A percentile compares a stretch with the other conserved stretches of the same genome.
Conservation (phyloP, 2,113 vertebrate genomes). For the Zosterops borbonicus region DNA sequence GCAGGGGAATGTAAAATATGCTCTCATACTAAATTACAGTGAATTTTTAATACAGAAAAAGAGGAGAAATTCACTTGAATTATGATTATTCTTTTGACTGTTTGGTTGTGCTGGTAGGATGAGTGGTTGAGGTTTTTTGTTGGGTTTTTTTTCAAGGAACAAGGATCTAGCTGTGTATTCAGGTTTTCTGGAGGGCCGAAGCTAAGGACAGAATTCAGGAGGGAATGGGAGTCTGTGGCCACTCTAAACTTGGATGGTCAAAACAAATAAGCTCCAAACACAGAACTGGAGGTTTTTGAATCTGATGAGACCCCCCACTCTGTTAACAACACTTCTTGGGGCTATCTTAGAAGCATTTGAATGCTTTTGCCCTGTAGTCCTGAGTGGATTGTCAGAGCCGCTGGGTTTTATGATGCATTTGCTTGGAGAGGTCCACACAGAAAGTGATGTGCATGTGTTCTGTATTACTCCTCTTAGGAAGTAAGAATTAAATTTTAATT, state of each 20-base stretch:
- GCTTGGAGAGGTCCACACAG: neutral
- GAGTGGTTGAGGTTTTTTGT: fast-evolving
- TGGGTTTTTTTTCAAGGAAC: neutral
- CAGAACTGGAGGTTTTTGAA: neutral
- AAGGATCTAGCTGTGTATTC: neutral
- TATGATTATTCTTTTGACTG: neutral
- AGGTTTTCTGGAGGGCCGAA: neutral
- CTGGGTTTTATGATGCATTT: neutral
- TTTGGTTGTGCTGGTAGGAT: neutral
- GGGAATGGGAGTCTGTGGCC: neutral
- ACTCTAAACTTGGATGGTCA: neutral
- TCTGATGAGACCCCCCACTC: neutral
- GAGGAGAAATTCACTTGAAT: neutral
- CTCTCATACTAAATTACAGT: neutral
- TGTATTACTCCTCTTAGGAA: neutral
- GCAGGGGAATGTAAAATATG: neutral
- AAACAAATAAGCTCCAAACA: neutral
- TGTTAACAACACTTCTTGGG: neutral
- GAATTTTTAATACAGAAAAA: neutral
- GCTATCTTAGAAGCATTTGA: neutral
- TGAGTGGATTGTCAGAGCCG: neutral
- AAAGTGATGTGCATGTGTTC: neutral
- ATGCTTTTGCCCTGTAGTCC: neutral
- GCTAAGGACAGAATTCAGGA: neutral
- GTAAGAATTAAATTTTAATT: neutral